phyloP scores from a whole-genome alignment of 2,888 invertebrate species.

The Mythimna vitellina region DNA sequence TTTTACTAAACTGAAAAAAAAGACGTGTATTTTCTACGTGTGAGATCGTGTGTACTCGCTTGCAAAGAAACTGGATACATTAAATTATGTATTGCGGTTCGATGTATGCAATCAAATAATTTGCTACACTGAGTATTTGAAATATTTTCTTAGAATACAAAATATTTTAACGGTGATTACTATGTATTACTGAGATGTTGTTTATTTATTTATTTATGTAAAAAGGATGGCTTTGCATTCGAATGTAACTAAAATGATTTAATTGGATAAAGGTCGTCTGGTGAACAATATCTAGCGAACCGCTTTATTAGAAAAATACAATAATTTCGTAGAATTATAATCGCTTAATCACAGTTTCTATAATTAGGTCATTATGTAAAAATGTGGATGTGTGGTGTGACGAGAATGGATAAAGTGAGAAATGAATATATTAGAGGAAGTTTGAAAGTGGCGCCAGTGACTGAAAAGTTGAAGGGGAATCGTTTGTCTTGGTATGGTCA shows the following conservation, averaged over 20 bases:
- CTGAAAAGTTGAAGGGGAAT: no score
- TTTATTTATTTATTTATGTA: conserved; percentile 34
- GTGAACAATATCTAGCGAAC: neutral
- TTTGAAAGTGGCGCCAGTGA: no score
- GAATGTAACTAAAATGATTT: conserved; percentile 4
- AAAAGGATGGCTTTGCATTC: neutral
- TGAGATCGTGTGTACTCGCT: conserved; percentile 58
- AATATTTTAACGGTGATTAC: conserved; percentile 57
- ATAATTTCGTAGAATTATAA: neutral
- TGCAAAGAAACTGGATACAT: conserved; percentile 64
- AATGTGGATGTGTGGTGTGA: no score
- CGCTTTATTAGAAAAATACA: neutral
- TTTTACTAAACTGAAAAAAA: conserved; percentile 53
- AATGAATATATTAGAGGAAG: no score
- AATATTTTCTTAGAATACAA: conserved; percentile 59
- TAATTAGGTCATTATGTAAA: neutral
- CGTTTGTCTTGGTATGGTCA: no score
- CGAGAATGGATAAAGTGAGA: no score
- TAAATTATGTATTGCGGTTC: conserved; percentile 65
- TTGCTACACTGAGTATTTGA: conserved; percentile 57
- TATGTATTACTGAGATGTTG: conserved; percentile 22
- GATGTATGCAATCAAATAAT: conserved; percentile 67
- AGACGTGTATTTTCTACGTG: conserved; percentile 45
- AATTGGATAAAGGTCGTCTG: neutral
- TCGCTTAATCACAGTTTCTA: neutral